Evolutionary conservation across 1,140 invertebrate genomes (phyloP), one percentile per base, ranked within the genome.

Genomic region (Episyrphus balteatus): DNA sequence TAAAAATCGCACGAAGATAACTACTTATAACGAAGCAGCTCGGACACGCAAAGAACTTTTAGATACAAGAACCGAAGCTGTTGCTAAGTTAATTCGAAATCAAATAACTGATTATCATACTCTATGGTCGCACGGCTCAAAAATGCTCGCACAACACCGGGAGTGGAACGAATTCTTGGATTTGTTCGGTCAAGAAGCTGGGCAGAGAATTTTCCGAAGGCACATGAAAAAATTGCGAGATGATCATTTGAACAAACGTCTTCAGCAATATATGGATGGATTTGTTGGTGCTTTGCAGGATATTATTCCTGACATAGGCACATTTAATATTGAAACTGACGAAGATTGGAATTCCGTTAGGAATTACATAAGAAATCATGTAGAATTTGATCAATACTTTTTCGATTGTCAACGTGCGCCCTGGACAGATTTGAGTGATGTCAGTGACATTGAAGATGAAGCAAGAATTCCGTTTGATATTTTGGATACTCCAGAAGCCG

Each of bases 81-180:
- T 91, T 52, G 86, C 88, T 50, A 76, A 82, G 54, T 75, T 93
- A 11, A 90, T 93, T 41, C 76, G 86, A 51, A 77, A 84, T 53
- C 88, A 69, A 50, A 69, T 84, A 3, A 83, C 78, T 7, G 88
- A 92, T 70, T 87, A 84, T 69, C 81, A 89, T 57, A 81, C 88
- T 33, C 70, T 86, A 40, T 97, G 92, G 92, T 85, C 82, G 36
- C 79, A 84, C 54, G 84, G 83, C 17, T 83, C 81, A 48, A 92
- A 92, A 67, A 89, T 91, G 69, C 73, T 96, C 48, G 80, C 85
- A 40, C 82, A 85, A 49, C 84, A 90, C 55, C 83, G 86, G 45
- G 92, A 95, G 60, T 95, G 89, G 76, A 76, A 82, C n/a, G 84
- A 85, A 53, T 95, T 91, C 67, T 84, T 92, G 40, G 88, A 95